A percentile compares a stretch with the other conserved stretches of the same genome.
Evolutionary conservation across 2,888 invertebrate species (phyloP).

Genomic region (Caradrina clavipalpis): DNA sequence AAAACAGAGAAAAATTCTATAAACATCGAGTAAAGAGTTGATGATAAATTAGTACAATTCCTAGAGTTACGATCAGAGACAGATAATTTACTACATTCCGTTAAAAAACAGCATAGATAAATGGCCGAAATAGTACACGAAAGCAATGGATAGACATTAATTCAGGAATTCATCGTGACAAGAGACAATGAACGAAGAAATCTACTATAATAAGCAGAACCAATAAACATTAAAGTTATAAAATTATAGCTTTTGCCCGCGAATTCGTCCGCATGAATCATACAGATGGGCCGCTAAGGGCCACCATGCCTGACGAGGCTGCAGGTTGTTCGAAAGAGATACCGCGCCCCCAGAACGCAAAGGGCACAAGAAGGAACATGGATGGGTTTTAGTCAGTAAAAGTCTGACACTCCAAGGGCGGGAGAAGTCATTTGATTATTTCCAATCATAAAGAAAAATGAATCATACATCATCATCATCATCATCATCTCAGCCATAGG

Average conservation of each 20-base stretch:
- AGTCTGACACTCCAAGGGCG: too few species aligned
- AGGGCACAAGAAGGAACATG: too few species aligned
- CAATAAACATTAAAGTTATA: slow-evolving; percentile 8
- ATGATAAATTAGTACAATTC: slow-evolving; percentile 12
- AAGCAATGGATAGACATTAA: slow-evolving; percentile 29
- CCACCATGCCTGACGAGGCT: too few species aligned
- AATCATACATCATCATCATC: too few species aligned
- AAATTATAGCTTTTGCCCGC: not conserved
- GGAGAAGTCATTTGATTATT: too few species aligned
- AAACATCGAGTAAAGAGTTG: slow-evolving; percentile 28
- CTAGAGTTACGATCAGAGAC: slow-evolving; percentile 20
- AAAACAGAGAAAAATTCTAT: slow-evolving; percentile 6
- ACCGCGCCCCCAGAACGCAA: too few species aligned
- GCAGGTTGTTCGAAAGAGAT: too few species aligned
- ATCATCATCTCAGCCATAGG: too few species aligned
- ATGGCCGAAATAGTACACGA: slow-evolving; percentile 29
- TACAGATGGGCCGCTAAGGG: too few species aligned
- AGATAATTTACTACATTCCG: slow-evolving; percentile 14
- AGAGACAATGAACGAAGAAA: slow-evolving; percentile 26
- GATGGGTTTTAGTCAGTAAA: too few species aligned
- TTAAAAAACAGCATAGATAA: slow-evolving; percentile 23
- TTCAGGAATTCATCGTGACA: slow-evolving; percentile 31
- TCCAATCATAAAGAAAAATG: too few species aligned
- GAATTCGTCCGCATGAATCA: too few species aligned
- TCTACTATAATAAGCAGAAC: slow-evolving; percentile 7